Evolutionary conservation across 2,113 vertebrate species (phyloP).

Genomic region (Pterophyllum scalare): DNA sequence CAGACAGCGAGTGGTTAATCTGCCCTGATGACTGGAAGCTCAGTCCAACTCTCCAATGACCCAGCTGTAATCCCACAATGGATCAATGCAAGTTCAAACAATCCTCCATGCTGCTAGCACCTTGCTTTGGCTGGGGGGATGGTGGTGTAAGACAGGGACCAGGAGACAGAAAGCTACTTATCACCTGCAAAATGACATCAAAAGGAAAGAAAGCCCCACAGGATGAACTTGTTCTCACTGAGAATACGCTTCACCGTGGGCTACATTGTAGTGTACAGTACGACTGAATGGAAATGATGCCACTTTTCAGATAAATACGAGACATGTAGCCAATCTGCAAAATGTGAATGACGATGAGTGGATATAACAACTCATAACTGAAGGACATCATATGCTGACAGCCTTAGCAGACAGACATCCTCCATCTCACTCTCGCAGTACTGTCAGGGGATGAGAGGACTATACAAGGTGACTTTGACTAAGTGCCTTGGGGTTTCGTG

Average conservation of each 20-base stretch:
- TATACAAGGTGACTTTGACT: conserved; percentile 83
- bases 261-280: background rate
- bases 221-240: conserved; percentile 54
- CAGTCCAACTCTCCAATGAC: conserved; percentile 77
- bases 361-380: conserved; percentile 64
- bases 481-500: conserved; percentile 78
- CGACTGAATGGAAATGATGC: conserved; percentile 42
- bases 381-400: conserved; percentile 69
- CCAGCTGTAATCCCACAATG: conserved; percentile 78
- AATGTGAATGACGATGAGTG: conserved; percentile 50
- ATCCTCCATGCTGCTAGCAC: conserved; percentile 74
- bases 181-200: conserved; percentile 80
- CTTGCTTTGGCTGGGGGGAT: conserved; percentile 65
- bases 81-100: conserved; percentile 82
- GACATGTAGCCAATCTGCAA: conserved; percentile 48
- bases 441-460: conserved; percentile 78
- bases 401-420: conserved; percentile 72
- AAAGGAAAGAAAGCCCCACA: conserved; percentile 71
- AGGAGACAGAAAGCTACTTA: conserved; percentile 78
- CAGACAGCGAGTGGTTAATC: conserved; percentile 76
- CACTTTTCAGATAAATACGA: conserved; percentile 39
- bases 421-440: conserved; percentile 75
- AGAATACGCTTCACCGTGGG: conserved; percentile 43
- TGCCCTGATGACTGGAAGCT: conserved; percentile 74
- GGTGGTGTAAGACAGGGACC: conserved; percentile 65